Base-by-base conservation (phyloP, 2,888 invertebrate species). In the Tridacna gigas region DNA sequence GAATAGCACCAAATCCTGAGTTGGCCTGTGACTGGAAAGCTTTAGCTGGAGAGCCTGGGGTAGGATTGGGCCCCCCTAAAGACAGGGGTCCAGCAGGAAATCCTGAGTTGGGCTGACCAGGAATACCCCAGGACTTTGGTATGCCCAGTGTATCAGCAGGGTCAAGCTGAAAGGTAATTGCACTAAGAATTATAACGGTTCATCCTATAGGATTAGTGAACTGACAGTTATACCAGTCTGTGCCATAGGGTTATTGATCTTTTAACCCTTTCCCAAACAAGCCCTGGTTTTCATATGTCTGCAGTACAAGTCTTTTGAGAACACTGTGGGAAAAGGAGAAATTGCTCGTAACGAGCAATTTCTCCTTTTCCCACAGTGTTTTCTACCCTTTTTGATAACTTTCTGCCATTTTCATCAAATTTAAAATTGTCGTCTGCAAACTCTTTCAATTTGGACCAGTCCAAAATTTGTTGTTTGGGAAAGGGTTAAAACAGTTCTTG, bases 21-120 rank as follows among this genome's bases (percentile, higher is more conserved):
- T 78, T 84, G 5, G 89, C 78, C 69, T 82, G 86, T 45, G 89
- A 86, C 25, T 91, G 89, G 79, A 92, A 93, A 9, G 82, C 88
- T 79, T 94, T 94, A n/a, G 94, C 92, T 18, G 94, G 94, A 2
- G 94, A 94, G 2, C 93, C 93, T 15, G 93, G 93, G 37, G 91
- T 87, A 22, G 88, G 80, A 69, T 82, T 89, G n/a, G 90, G 83
- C 22, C 83, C 74, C 18, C 84, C 88, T n/a, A 89, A 83, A 15
- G 88, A 71, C 12, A 86, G 48, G 11, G 86, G 77, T 22, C 91
- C 84, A 65, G 82, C 86, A 18, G 90, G 90, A 80, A 92, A 92
- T 9, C 89, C 90, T 13, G 89, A 76, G 75, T 81, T 88, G 13
- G 82, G 48, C 63, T 84, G 84, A 20, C 84, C 89, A 26, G 89